Evolutionary conservation across 2,797 vertebrate genomes (phyloP).

Genomic region (Schizopygopsis pylzovi): DNA sequence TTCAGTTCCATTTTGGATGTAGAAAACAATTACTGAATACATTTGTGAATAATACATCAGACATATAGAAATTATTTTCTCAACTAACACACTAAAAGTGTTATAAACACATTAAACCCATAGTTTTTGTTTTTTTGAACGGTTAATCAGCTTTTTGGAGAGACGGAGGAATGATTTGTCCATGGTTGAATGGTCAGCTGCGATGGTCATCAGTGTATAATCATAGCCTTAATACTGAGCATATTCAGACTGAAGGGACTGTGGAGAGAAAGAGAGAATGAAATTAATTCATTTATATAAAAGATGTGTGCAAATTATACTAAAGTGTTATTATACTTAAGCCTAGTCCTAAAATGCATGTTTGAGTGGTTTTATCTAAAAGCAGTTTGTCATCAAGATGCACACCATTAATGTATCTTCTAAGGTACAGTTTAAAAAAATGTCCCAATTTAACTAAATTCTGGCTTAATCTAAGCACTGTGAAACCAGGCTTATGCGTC

Average conservation of each 20-base stretch:
- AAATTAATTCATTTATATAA: background rate
- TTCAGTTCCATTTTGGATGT: background rate
- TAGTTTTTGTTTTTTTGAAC: background rate
- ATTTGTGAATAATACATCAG: slow-evolving; percentile 22
- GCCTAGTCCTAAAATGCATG: background rate
- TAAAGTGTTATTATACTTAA: background rate
- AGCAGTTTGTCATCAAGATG: background rate
- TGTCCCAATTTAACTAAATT: background rate
- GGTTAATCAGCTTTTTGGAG: slow-evolving; percentile 10
- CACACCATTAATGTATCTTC: background rate
- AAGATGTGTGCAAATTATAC: background rate
- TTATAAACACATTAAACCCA: slow-evolving; percentile 16
- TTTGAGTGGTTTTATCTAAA: background rate
- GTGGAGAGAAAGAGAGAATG: slow-evolving; percentile 39
- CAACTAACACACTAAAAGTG: slow-evolving; percentile 13
- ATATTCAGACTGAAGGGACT: slow-evolving; percentile 63
- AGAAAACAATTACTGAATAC: background rate
- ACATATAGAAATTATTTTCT: background rate
- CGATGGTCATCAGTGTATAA: background rate
- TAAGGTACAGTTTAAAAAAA: background rate
- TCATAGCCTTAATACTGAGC: slow-evolving; percentile 54
- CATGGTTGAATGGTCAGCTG: background rate
- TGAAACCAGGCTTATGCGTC: background rate
- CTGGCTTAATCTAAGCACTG: background rate
- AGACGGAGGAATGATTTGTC: background rate